Base-by-base conservation (phyloP, 1,140 invertebrate species). In the Stenopsyche tienmushanensis region DNA sequence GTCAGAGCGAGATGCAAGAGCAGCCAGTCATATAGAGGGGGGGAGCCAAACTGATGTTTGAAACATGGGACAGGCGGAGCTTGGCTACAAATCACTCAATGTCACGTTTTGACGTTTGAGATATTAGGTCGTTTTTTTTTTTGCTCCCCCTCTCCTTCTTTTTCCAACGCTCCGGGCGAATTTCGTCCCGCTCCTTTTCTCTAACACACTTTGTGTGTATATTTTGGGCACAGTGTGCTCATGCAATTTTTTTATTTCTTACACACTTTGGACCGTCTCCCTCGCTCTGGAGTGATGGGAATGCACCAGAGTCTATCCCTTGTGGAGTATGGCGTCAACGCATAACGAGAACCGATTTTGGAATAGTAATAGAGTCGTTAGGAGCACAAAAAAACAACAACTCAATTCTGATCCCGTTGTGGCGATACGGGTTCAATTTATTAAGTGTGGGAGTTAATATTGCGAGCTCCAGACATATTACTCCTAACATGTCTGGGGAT, bases 21-120 rank as follows among this genome's bases (percentile, higher is more conserved):
- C 76, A 13, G 29, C 29, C 29, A 34, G 29, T 34, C 29, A 18
- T 42, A 66, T 64, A 59, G 77, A 72, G 72, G 62, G 77, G 78
- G 71, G 53, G 72, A 70, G 74, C 72, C 76, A 76, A 76, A 74
- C 74, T 80, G 79, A 80, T 80, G 79, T 80, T 81, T 81, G 78
- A 81, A 80, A 80, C 79, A 78, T 76, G 74, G 78, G 78, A 81
- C 79, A 78, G 79, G 79, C 77, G 79, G 78, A 76, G 79, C 78
- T 80, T 78, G 79, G 78, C 79, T 77, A 80, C 79, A 81, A 81
- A 81, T 80, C 79, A 81, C 79, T 81, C 79, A 81, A 77, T 79
- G 79, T 80, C 78, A 79, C 78, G 76, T 79, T 80, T 80, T 80
- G 78, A 80, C 79, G 79, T 79, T 78, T 79, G 78, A 80, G 80